Conservation (phyloP, 2,888 invertebrate species). For the Nemotelus nigrinus region DNA sequence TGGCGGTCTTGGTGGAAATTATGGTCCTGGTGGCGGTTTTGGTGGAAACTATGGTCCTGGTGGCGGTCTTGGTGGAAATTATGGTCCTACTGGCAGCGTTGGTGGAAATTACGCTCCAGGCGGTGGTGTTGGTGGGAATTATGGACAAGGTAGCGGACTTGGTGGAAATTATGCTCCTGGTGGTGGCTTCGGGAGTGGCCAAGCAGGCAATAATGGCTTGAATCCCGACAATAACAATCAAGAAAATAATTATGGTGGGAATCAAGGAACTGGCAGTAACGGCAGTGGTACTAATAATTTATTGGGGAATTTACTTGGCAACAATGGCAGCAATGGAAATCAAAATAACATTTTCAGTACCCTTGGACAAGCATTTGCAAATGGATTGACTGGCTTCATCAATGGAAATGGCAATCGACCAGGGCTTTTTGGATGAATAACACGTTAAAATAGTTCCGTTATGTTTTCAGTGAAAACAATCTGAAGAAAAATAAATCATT, state of each 20-base stretch:
- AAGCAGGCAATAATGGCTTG: constrained; percentile 15
- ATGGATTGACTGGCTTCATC: constrained; percentile 9
- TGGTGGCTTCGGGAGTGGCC: neutral
- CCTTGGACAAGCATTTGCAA: constrained; percentile 36
- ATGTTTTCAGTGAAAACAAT: constrained; percentile 40
- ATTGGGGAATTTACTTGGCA: constrained; percentile 1
- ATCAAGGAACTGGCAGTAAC: neutral
- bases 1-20: neutral
- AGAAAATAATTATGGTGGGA: neutral
- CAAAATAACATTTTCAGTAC: constrained; percentile 5
- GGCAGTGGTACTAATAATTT: constrained; percentile 4
- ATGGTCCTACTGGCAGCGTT: neutral
- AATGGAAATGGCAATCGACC: constrained; percentile 24
- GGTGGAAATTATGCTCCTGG: neutral
- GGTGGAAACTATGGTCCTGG: neutral
- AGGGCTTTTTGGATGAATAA: constrained; percentile 23
- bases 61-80: neutral
- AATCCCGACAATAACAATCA: constrained; percentile 9
- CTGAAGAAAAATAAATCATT: neutral
- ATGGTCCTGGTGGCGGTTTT: neutral
- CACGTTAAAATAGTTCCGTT: neutral
- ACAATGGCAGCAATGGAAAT: constrained; percentile 1
- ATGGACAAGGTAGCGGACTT: neutral
- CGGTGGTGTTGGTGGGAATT: neutral
- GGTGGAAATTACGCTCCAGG: neutral